A percentile compares a stretch with the other conserved stretches of the same genome.
These are phyloP conservation scores for Ceramica pisi DNA, from an alignment of 2,888 invertebrate species.

Conservation along the genomic window DNA sequence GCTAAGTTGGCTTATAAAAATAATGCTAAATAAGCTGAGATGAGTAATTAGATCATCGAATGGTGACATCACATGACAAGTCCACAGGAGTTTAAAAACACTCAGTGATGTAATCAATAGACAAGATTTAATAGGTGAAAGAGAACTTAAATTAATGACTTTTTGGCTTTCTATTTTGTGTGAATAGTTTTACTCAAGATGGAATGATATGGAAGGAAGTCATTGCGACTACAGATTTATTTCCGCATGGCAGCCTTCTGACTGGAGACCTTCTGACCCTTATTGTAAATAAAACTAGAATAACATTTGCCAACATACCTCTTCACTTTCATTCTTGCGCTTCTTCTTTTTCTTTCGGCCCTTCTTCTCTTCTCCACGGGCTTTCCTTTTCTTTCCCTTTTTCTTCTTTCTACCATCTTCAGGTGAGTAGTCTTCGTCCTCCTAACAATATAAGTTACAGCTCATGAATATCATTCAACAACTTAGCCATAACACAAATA, in stretches of 20 bases:
- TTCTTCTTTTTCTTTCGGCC: constrained; percentile 98
- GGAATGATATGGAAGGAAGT: neutral
- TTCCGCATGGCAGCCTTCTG: neutral
- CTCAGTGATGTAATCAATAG: constrained; percentile 18
- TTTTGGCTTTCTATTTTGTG: neutral
- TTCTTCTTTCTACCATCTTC: constrained; percentile 97
- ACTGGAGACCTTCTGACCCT: too few species aligned
- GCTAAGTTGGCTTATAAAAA: constrained; percentile 8
- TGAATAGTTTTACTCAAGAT: neutral
- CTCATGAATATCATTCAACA: constrained; percentile 36
- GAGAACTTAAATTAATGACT: neutral
- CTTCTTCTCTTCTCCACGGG: constrained; percentile 96
- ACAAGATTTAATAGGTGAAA: neutral
- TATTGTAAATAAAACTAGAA: neutral
- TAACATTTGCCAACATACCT: constrained; percentile 82
- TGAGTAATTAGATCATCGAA: constrained; percentile 36
- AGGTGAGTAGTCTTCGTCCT: constrained; percentile 96
- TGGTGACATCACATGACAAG: constrained; percentile 28
- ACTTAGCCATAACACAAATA: constrained; percentile 48
- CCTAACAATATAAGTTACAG: constrained; percentile 82
- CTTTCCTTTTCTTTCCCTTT: constrained; percentile 98
- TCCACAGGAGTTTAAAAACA: constrained; percentile 16
- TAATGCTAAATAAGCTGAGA: constrained; percentile 2
- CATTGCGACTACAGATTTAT: neutral
- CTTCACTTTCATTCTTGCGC: constrained; percentile 97